Evolutionary conservation across 64 coral and sea anemone genomes (phyloP).

Genomic region (Pachyseris speciosa): DNA sequence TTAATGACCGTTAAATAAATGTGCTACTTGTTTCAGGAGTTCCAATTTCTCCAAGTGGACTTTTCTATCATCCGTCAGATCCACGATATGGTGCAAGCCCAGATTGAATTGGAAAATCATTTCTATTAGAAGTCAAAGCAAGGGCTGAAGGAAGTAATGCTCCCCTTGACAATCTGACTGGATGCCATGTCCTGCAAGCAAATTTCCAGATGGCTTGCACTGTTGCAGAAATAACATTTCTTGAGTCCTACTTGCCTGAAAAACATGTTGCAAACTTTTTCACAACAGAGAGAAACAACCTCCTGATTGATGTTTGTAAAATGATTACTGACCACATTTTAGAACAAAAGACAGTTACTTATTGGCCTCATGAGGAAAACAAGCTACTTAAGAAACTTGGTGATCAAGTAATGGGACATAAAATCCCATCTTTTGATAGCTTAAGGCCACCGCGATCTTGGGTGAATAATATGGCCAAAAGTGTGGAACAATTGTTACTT

Average conservation of each 20-base stretch:
- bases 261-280: slow-evolving; percentile 36
- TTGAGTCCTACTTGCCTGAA: slow-evolving; percentile 43
- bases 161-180: slow-evolving; percentile 43
- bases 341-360: neutral
- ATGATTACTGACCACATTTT: slow-evolving; percentile 37
- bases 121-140: slow-evolving; percentile 46
- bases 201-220: slow-evolving; percentile 69
- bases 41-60: slow-evolving; percentile 38
- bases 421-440: slow-evolving; percentile 23
- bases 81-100: slow-evolving; percentile 59
- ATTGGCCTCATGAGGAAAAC: slow-evolving; percentile 45
- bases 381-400: slow-evolving; percentile 21
- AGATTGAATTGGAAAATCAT: slow-evolving; percentile 47
- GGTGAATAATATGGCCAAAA: slow-evolving; percentile 22
- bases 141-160: neutral
- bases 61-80: slow-evolving; percentile 54
- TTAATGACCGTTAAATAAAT: neutral
- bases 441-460: slow-evolving; percentile 24
- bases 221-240: slow-evolving; percentile 32
- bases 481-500: neutral
- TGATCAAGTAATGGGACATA: neutral
- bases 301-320: slow-evolving; percentile 39
- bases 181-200: slow-evolving; percentile 23
- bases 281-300: neutral
- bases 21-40: slow-evolving; percentile 15